A percentile compares a stretch with the other conserved stretches of the same genome.
phyloP scores from a whole-genome alignment of 2,113 vertebrate genomes.

The Artemisiospiza belli region DNA sequence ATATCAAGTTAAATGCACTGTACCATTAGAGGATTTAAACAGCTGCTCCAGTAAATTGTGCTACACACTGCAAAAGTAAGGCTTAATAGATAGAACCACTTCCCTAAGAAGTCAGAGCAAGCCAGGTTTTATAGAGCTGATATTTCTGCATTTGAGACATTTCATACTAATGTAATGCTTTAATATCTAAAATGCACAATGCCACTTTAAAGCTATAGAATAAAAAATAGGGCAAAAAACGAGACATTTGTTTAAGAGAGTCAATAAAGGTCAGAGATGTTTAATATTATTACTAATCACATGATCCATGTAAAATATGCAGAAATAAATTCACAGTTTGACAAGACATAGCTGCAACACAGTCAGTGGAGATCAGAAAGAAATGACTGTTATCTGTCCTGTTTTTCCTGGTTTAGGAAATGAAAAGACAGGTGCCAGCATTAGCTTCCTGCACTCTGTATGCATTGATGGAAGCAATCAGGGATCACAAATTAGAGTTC shows the following conservation, averaged over 20 bases:
- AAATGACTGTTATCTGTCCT: neutral
- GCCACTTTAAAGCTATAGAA: neutral
- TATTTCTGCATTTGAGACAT: conserved; percentile 2
- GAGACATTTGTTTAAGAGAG: neutral
- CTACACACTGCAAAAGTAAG: conserved; percentile 37
- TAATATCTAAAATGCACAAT: neutral
- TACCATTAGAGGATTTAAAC: conserved; percentile 35
- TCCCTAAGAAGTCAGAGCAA: neutral
- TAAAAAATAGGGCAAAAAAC: neutral
- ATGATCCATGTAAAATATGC: neutral
- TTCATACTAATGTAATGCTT: neutral
- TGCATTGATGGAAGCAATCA: neutral
- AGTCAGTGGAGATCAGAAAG: neutral
- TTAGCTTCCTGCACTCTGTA: neutral
- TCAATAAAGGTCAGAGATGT: neutral
- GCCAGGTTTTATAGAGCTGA: neutral
- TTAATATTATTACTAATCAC: neutral
- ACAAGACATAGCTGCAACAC: accelerated
- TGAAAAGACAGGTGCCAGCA: accelerated
- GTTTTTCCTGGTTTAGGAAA: neutral
- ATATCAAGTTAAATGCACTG: conserved; percentile 35
- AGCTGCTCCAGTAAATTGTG: conserved; percentile 54
- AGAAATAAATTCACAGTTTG: neutral
- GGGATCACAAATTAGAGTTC: neutral
- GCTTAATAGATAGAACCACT: neutral